Base-by-base conservation (phyloP, 2,888 invertebrate species). In the Leptura quadrifasciata region DNA sequence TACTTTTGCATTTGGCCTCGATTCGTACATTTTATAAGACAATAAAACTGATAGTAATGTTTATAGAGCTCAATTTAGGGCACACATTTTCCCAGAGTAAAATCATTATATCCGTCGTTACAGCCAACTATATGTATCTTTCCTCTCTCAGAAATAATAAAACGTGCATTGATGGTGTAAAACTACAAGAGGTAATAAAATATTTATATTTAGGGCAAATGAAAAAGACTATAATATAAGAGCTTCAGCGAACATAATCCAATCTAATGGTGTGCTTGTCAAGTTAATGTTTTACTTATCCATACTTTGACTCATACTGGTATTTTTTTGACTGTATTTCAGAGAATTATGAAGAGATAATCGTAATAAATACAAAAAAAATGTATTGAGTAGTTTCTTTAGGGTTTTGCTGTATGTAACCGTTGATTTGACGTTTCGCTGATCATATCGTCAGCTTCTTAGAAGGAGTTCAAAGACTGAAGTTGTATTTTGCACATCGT, bases 1-100 rank as follows among this genome's bases (percentile, higher is more conserved):
- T 47, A 47, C 47, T 47, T 47, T 47, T 47, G 17, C 47, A 47
- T 47, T 47, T n/a, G 47, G 3, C 47, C 47, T 47, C 47, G 47
- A 47, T 47, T 47, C n/a, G 47, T 47, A 47, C n/a, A 47, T n/a
- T 47, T 47, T 47, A 47, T 47, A 47, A 0, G 47, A 47, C 47
- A n/a, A 47, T 47, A 47, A 47, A 47, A n/a, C 47, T n/a, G n/a
- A n/a, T 47, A 47, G 47, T 47, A n/a, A n/a, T 47, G 47, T 47
- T 47, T 47, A 47, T 47, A 47, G n/a, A 6, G 47, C 47, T 47
- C 47, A 47, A 47, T 47, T 47, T n/a, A 47, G 47, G n/a, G 15
- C 47, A 47, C 47, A 47, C 47, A 15, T 47, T 47, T 15, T 47
- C 47, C 47, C 47, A 47, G 15, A 47, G n/a, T n/a, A 47, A 47